Evolutionary conservation across 2,888 invertebrate species (phyloP), one percentile per base, ranked within the genome.

Genomic region (Charanyca ferruginea): DNA sequence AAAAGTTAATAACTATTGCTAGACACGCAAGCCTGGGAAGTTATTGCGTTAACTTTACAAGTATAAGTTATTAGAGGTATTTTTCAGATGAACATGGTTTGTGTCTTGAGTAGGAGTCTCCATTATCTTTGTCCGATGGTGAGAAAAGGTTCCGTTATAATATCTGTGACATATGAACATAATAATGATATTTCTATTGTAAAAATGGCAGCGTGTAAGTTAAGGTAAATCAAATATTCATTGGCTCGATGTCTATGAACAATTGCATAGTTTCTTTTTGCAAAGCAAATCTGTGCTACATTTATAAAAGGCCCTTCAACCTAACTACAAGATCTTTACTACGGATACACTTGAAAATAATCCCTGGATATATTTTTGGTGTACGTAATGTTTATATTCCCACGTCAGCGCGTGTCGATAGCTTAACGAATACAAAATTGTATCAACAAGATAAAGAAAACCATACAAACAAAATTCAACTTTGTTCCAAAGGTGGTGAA

Each of bases 361-460:
- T 81, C 83, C 80, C 73, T 72, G 65, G 82, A 85, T 86, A 86
- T 87, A 87, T 89, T 87, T 87, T 85, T 73, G 83, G 87, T 66
- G 83, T 38, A 38, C 16, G 38, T 79, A 81, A 81, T 93, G 93
- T 94, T 93, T 94, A 94, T 90, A 89, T 94, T 94, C 94, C 90
- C 94, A 94, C 90, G 93, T 92, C 91, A 90, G 84, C 89, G 88
- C 86, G 87, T 88, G 89, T 90, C 91, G 90, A 93, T 91, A 89
- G 85, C 84, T 85, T 80, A 82, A 83, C 85, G 79, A 68, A 82
- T 63, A 83, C 84, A 83, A 83, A 74, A 70, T 73, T 74, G 65
- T 77, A 82, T 65, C 69, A 73, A 82, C 76, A 53, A 62, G 45
- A 58, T 65, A 74, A 41, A 66, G 69, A 73, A 70, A 49, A n/a